A percentile compares a stretch with the other conserved stretches of the same genome.
phyloP scores from a whole-genome alignment of 2,113 vertebrate species.

The Pterocles orientalis region DNA sequence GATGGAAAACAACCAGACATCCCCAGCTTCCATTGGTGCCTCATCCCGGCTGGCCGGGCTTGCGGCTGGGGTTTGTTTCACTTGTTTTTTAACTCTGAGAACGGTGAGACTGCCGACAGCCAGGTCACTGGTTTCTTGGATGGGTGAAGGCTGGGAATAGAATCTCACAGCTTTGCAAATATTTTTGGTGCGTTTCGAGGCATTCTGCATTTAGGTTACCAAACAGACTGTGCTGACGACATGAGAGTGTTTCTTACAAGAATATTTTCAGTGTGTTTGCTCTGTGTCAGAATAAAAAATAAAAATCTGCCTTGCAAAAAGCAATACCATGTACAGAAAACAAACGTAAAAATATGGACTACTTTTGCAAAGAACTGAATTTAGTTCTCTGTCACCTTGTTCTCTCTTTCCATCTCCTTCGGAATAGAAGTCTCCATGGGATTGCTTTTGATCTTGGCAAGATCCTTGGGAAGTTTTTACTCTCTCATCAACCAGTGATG shows the following conservation, averaged over 20 bases:
- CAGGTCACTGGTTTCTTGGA: not conserved
- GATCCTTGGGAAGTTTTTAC: not conserved
- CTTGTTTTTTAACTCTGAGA: not conserved
- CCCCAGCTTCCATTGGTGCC: not conserved
- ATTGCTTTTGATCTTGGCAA: not conserved
- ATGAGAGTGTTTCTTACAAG: not conserved
- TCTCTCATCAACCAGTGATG: not conserved
- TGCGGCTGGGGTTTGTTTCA: not conserved
- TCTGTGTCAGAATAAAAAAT: not conserved
- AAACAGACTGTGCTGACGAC: not conserved
- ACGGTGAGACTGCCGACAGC: not conserved
- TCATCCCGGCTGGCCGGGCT: not conserved
- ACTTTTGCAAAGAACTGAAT: not conserved
- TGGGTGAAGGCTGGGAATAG: not conserved
- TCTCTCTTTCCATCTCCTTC: not conserved
- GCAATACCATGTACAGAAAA: not conserved
- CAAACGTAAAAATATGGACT: not conserved
- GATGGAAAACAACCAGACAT: not conserved
- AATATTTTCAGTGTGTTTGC: not conserved
- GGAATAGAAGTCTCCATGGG: not conserved
- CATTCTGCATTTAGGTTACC: not conserved
- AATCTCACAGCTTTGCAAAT: not conserved
- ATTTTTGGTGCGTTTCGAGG: not conserved
- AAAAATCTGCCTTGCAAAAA: not conserved
- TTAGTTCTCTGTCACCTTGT: not conserved